Evolutionary conservation across 1,140 invertebrate genomes (phyloP).

Genomic region (Protaetia brevitarsis): DNA sequence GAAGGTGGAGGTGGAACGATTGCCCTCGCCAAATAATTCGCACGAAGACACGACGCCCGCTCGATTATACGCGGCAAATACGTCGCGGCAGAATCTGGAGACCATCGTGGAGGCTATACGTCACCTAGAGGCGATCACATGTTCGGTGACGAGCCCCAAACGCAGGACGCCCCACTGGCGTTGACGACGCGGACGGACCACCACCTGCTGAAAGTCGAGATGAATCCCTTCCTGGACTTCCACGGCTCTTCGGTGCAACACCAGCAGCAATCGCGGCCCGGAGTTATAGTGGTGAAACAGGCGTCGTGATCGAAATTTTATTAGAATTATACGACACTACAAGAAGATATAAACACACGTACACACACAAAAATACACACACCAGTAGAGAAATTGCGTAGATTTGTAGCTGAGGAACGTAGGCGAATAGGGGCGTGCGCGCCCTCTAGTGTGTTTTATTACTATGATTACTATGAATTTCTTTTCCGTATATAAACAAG

Average conservation of each 20-base stretch:
- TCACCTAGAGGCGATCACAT: constrained; percentile 93
- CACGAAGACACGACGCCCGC: constrained; percentile 57
- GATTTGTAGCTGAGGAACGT: constrained; percentile 23
- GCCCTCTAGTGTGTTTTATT: constrained; percentile 18
- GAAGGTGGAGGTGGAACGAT: constrained; percentile 76
- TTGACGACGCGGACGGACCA: constrained; percentile 57
- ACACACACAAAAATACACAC: no score
- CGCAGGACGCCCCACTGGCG: constrained; percentile 69
- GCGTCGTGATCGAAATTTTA: constrained; percentile 53
- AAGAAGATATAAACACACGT: no score
- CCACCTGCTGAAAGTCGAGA: constrained; percentile 59
- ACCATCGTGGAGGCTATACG: constrained; percentile 97
- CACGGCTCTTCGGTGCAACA: constrained; percentile 47
- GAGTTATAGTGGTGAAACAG: constrained; percentile 83
- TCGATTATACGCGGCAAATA: constrained; percentile 70
- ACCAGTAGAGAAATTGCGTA: constrained; percentile 14
- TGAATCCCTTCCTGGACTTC: constrained; percentile 64
- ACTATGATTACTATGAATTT: no score
- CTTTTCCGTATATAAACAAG: background rate
- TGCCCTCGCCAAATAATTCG: constrained; percentile 57
- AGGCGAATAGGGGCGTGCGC: constrained; percentile 15
- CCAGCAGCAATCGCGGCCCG: constrained; percentile 70
- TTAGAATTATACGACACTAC: no score
- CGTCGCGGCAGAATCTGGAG: constrained; percentile 89
- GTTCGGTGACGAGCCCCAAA: constrained; percentile 68